Evolutionary conservation across 2,888 invertebrate species (phyloP).

Genomic region (Nephrotoma guestfalica): DNA sequence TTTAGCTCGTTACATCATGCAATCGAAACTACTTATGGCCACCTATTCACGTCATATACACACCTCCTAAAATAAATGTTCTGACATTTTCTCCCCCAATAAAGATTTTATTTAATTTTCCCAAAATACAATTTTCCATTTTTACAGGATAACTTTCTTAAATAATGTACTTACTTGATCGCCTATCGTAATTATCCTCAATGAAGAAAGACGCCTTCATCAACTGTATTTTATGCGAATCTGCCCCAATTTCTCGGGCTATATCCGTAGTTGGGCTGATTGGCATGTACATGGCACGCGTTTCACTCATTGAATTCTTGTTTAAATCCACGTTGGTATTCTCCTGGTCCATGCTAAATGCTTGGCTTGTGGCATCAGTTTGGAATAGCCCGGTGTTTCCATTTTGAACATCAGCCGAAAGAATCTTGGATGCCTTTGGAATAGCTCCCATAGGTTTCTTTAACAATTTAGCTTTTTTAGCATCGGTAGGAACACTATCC

Average conservation of each 20-base stretch:
- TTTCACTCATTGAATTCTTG: not conserved
- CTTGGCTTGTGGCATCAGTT: not conserved
- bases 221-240: conserved; percentile 55
- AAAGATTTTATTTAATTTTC: not conserved
- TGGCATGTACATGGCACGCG: conserved; percentile 11
- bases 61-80: not conserved
- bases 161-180: conserved; percentile 17
- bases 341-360: not conserved
- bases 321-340: not conserved
- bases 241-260: conserved; percentile 44
- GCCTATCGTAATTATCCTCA: conserved; percentile 24
- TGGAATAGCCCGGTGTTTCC: not conserved
- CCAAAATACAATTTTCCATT: not conserved
- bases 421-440: not conserved
- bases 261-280: conserved; percentile 46
- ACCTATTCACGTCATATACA: not conserved
- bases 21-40: not conserved
- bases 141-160: not conserved
- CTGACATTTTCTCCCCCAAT: not conserved
- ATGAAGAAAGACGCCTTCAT: conserved; percentile 68
- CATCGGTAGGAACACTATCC: conserved; percentile 42
- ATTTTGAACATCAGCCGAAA: not conserved
- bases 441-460: not conserved
- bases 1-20: not conserved
- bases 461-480: conserved; percentile 28